These are phyloP conservation scores for Noctua fimbriata DNA, from an alignment of 2,888 invertebrate genomes.

Conservation along the genomic window DNA sequence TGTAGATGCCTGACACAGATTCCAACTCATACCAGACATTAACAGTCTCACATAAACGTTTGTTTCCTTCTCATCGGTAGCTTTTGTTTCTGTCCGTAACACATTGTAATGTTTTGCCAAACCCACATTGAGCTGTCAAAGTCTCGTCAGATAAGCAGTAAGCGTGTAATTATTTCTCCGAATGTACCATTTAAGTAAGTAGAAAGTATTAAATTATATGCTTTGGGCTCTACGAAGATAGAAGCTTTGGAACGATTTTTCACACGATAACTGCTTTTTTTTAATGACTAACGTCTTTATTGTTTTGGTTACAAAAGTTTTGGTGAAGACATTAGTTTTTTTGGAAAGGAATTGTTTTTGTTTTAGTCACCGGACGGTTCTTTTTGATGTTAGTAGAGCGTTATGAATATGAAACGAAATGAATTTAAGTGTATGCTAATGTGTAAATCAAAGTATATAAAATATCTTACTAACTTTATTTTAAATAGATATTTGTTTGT, in stretches of 20 bases:
- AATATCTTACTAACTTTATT: too few relatives aligned
- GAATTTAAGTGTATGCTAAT: too few relatives aligned
- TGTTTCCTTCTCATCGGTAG: slow-evolving; percentile 69
- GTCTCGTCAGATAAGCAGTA: slow-evolving; percentile 79
- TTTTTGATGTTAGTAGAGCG: slow-evolving; percentile 10
- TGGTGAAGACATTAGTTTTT: slow-evolving; percentile 63
- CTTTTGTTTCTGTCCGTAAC: slow-evolving; percentile 66
- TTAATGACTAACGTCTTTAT: slow-evolving; percentile 81
- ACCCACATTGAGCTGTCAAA: slow-evolving; percentile 86
- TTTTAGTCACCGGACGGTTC: slow-evolving; percentile 19
- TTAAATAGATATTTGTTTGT: too few relatives aligned
- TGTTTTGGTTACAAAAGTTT: slow-evolving; percentile 77
- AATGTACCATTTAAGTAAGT: slow-evolving; percentile 80
- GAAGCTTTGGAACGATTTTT: slow-evolving; percentile 78
- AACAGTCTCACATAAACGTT: slow-evolving; percentile 64
- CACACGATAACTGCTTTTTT: slow-evolving; percentile 84
- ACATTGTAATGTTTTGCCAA: slow-evolving; percentile 78
- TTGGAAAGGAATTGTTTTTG: slow-evolving; percentile 40
- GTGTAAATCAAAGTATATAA: too few relatives aligned
- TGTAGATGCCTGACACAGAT: slow-evolving; percentile 60
- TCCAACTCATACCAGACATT: slow-evolving; percentile 56
- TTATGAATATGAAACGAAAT: background rate
- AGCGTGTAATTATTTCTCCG: slow-evolving; percentile 85
- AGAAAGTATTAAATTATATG: slow-evolving; percentile 87
- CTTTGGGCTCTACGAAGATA: slow-evolving; percentile 75